phyloP scores from a whole-genome alignment of 2,797 vertebrate genomes.

The Pseudochaenichthys georgianus region DNA sequence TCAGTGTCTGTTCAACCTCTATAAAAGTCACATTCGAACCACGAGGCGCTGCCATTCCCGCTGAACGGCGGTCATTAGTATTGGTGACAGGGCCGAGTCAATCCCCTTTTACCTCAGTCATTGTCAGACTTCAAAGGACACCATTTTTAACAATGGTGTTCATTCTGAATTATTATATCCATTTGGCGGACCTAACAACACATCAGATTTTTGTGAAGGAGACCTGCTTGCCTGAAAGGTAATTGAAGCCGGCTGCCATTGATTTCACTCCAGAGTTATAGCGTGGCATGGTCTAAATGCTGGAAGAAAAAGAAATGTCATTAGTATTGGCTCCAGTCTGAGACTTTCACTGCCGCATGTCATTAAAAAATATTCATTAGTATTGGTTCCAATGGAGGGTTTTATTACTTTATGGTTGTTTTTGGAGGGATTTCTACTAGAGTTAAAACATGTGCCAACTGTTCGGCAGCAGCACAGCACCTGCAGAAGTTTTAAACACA shows the following conservation, averaged over 20 bases:
- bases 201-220: conserved; percentile 41
- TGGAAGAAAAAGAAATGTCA: conserved; percentile 26
- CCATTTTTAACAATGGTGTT: conserved; percentile 24
- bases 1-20: conserved; percentile 23
- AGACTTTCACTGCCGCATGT: conserved; percentile 48
- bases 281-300: conserved; percentile 28
- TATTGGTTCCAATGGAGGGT: conserved; percentile 41
- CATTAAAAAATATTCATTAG: conserved; percentile 56
- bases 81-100: conserved; percentile 5
- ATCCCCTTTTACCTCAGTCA: conserved; percentile 29
- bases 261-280: conserved; percentile 49
- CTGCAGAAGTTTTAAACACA: not conserved
- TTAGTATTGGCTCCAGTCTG: conserved; percentile 40
- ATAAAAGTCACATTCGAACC: not conserved
- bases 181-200: conserved; percentile 39
- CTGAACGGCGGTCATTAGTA: conserved; percentile 29
- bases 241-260: conserved; percentile 57
- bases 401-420: conserved; percentile 35
- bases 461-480: conserved; percentile 7
- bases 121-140: conserved; percentile 38
- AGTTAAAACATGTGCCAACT: not conserved
- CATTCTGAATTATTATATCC: conserved; percentile 42
- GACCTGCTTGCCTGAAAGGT: conserved; percentile 44
- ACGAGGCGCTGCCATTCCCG: not conserved
- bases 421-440: conserved; percentile 24